Percentiles rank a stretch among this genome's conserved stretches.
Evolutionary conservation across 2,113 vertebrate species (phyloP).

Genomic region (Myrmecobius fasciatus): DNA sequence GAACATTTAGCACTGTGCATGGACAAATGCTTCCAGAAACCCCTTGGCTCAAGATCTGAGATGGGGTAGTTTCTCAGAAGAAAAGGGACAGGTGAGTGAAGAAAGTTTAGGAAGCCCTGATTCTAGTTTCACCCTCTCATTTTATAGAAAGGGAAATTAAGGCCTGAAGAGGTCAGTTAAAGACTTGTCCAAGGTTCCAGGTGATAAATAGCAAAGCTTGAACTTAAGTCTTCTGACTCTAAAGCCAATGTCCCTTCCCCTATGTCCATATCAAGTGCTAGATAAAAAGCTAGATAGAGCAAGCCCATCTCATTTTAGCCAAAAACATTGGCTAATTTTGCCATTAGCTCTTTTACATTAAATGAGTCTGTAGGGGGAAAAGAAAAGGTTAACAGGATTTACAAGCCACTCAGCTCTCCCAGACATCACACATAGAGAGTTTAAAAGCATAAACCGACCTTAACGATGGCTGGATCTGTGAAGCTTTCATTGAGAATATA

Average conservation of each 20-base stretch:
- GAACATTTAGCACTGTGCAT: no score
- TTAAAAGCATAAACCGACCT: slow-evolving; percentile 86
- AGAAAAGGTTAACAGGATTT: neutral
- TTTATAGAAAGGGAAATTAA: neutral
- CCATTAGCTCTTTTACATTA: neutral
- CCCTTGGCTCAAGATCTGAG: no score
- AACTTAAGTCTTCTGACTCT: neutral
- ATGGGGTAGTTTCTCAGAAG: no score
- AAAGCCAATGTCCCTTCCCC: neutral
- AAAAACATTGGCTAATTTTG: neutral
- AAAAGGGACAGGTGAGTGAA: no score
- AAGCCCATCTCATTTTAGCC: neutral
- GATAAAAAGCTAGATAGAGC: neutral
- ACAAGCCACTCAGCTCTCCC: neutral
- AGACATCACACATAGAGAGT: neutral
- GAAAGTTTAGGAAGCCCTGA: no score
- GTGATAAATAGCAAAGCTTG: neutral
- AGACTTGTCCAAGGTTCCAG: neutral
- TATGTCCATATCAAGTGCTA: neutral
- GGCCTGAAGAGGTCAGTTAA: neutral
- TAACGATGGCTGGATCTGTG: slow-evolving; percentile 92
- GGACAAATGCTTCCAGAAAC: no score
- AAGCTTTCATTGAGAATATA: slow-evolving; percentile 95
- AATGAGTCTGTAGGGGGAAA: neutral
- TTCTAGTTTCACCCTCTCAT: neutral